phyloP scores from a whole-genome alignment of 2,113 vertebrate species.

The Bubo scandiacus region DNA sequence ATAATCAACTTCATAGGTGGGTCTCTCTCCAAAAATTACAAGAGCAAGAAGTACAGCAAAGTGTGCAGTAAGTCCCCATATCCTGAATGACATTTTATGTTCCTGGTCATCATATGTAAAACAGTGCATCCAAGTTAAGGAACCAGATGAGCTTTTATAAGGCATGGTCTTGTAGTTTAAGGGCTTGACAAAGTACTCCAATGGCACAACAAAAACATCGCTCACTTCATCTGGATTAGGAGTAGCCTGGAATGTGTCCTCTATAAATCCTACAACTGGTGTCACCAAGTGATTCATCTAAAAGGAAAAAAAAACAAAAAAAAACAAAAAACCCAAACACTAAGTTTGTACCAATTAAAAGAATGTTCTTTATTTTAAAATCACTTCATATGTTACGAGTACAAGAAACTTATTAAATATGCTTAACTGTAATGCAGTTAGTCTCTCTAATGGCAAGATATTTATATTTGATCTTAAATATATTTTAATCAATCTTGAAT shows the following conservation, averaged over 20 bases:
- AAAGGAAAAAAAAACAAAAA: background rate
- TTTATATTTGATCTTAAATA: background rate
- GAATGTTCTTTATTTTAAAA: background rate
- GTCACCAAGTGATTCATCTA: slow-evolving; percentile 82
- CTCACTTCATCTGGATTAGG: slow-evolving; percentile 90
- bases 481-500: background rate
- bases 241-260: slow-evolving; percentile 78
- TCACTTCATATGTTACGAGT: background rate
- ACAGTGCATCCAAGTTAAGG: slow-evolving; percentile 42
- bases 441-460: background rate
- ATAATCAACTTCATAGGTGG: slow-evolving; percentile 80
- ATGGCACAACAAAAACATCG: slow-evolving; percentile 83
- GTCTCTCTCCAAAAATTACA: slow-evolving; percentile 73
- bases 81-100: slow-evolving; percentile 69
- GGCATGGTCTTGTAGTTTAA: slow-evolving; percentile 58
- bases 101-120: slow-evolving; percentile 78
- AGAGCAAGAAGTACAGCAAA: slow-evolving; percentile 79
- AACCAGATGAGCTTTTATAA: background rate
- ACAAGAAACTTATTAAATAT: background rate
- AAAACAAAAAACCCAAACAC: background rate
- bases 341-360: background rate
- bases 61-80: slow-evolving; percentile 87
- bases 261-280: slow-evolving; percentile 89
- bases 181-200: slow-evolving; percentile 83
- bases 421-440: background rate